Evolutionary conservation across 2,113 vertebrate species (phyloP).

Genomic region (Phrynosoma platyrhinos): DNA sequence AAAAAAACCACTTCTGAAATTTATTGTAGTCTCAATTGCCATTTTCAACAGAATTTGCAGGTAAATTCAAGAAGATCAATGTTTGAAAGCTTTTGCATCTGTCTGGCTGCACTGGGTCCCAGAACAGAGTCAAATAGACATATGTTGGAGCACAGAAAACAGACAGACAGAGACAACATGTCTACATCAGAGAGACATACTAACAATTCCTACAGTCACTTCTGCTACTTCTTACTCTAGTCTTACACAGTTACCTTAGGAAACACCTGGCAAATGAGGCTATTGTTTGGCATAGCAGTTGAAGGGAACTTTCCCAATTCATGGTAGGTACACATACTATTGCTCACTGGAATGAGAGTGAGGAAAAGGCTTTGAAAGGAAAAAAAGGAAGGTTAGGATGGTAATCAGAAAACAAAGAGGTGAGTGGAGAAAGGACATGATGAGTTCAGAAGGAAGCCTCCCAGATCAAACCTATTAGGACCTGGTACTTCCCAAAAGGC

Average conservation of each 20-base stretch:
- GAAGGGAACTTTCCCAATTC: not conserved
- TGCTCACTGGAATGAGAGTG: not conserved
- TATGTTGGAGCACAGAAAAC: not conserved
- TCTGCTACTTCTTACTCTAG: not conserved
- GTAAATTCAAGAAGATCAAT: not conserved
- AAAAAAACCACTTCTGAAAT: not conserved
- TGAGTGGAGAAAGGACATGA: not conserved
- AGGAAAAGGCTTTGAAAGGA: not conserved
- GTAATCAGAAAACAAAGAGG: not conserved
- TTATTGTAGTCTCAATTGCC: not conserved
- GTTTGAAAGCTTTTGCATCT: not conserved
- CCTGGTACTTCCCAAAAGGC: not conserved
- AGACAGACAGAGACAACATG: not conserved
- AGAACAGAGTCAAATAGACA: not conserved
- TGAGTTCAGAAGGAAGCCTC: not conserved
- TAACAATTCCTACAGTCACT: not conserved
- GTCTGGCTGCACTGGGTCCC: not conserved
- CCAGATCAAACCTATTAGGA: not conserved
- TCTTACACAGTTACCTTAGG: not conserved
- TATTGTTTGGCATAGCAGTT: not conserved
- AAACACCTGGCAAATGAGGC: not conserved
- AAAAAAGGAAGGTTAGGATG: not conserved
- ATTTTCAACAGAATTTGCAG: not conserved
- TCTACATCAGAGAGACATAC: not conserved
- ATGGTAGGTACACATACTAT: not conserved